A percentile compares a stretch with the other conserved stretches of the same genome.
Conservation (phyloP, 2,888 invertebrate genomes). For the Hofmannophila pseudospretella region DNA sequence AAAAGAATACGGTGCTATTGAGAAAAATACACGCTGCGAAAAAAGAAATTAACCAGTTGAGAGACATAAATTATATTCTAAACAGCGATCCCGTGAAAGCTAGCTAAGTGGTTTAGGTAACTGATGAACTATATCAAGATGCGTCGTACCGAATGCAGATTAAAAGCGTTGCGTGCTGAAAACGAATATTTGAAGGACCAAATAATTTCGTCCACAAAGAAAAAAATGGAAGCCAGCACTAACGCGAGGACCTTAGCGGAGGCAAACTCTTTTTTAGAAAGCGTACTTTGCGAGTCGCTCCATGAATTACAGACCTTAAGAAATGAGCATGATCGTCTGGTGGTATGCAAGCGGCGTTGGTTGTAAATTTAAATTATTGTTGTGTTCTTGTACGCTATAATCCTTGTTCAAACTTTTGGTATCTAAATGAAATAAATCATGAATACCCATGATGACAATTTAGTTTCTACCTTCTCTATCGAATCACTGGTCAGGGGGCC, state of each 20-base stretch:
- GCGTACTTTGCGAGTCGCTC: constrained; percentile 33
- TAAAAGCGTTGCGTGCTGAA: constrained; percentile 33
- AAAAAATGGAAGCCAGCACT: constrained; percentile 44
- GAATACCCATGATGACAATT: no score
- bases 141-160: constrained; percentile 17
- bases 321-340: constrained; percentile 15
- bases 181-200: constrained; percentile 37
- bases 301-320: constrained; percentile 34
- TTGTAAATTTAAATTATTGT: no score
- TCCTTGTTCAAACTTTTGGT: no score
- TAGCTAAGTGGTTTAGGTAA: neutral
- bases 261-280: constrained; percentile 47
- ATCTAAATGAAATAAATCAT: no score
- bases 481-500: no score
- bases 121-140: constrained; percentile 18
- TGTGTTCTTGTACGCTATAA: no score
- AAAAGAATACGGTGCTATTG: constrained; percentile 38
- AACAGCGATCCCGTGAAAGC: neutral
- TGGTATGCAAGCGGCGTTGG: neutral
- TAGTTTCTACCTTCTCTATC: no score
- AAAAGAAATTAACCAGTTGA: constrained; percentile 28
- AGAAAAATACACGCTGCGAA: constrained; percentile 35
- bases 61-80: constrained; percentile 19
- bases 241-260: constrained; percentile 45
- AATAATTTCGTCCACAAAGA: constrained; percentile 35